Conservation (phyloP, 2,113 vertebrate species). For the Talpa occidentalis region DNA sequence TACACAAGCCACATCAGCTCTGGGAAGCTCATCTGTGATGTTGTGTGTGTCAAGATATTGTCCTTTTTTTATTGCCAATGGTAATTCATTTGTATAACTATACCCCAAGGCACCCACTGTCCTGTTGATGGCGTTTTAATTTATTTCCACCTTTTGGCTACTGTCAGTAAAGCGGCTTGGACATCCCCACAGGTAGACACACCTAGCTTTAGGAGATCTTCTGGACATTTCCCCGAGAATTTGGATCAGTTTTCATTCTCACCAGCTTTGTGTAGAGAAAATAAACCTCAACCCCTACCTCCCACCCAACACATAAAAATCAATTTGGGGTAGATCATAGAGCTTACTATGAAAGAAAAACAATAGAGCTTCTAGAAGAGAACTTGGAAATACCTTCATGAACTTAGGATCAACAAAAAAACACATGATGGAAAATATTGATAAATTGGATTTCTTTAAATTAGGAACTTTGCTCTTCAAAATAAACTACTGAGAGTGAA, state of each 20-base stretch:
- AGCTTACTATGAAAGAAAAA: background rate
- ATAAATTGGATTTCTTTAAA: conserved; percentile 12
- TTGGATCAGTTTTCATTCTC: background rate
- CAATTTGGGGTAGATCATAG: background rate
- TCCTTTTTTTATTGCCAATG: background rate
- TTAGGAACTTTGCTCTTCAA: conserved; percentile 29
- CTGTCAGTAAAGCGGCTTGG: background rate
- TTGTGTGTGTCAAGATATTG: background rate
- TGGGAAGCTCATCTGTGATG: background rate
- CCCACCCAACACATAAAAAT: background rate
- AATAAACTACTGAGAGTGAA: background rate
- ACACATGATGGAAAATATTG: background rate
- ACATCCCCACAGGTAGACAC: background rate
- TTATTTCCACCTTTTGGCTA: background rate
- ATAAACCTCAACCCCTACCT: background rate
- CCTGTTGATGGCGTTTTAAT: background rate
- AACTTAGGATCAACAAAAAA: background rate
- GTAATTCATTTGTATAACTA: background rate
- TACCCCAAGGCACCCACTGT: background rate
- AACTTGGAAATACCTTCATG: background rate
- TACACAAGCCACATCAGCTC: background rate
- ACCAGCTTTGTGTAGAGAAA: background rate
- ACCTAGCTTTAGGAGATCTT: background rate
- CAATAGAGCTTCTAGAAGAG: background rate
- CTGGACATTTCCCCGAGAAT: background rate